Evolutionary conservation across 2,888 invertebrate genomes (phyloP), one percentile per base, ranked within the genome.

Genomic region (Iselma pallidipennis): DNA sequence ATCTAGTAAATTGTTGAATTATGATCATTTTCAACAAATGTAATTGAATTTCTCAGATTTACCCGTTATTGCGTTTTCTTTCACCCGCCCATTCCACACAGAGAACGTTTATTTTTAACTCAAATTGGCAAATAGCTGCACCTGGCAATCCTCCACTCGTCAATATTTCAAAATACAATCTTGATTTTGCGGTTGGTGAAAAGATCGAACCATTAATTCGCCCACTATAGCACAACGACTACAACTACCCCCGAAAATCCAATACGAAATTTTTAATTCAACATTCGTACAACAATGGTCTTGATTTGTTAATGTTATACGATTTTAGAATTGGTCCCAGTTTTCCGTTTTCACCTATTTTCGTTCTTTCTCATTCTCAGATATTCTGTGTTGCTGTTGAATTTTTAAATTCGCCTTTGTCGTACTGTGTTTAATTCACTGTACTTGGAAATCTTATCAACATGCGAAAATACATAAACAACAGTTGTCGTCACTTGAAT

Each of bases 401-500:
- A 10, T 49, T 50, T 50, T 33, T 57, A 50, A 50, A 5, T 51
- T n/a, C 26, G 9, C 49, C n/a, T 51, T 21, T 51, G 37, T 37
- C 48, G 9, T 42, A 19, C 19, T 33, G 45, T 19, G n/a, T 33
- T 55, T 54, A 51, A 57, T 58, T 57, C 29, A 3, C 42, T 26
- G 55, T 50, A 45, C 1, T 21, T 45, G 45, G 19, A 21, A 58
- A 57, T 61, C 50, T 49, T 50, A 23, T 42, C 6, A 42, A 16
- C 9, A 29, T 29, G 3, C 25, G 23, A 53, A 55, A 60, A 45
- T 53, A 67, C 66, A 63, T n/a, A 65, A 71, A 74, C 70, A 73
- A 73, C 66, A 65, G 66, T 71, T 64, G 65, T 66, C 62, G 48
- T 61, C 66, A 63, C 50, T 45, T 68, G 68, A 71, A 71, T 72